Percentiles rank a stretch among this genome's conserved stretches.
phyloP scores from a whole-genome alignment of 2,888 invertebrate genomes.

The Ectemnius continuus region DNA sequence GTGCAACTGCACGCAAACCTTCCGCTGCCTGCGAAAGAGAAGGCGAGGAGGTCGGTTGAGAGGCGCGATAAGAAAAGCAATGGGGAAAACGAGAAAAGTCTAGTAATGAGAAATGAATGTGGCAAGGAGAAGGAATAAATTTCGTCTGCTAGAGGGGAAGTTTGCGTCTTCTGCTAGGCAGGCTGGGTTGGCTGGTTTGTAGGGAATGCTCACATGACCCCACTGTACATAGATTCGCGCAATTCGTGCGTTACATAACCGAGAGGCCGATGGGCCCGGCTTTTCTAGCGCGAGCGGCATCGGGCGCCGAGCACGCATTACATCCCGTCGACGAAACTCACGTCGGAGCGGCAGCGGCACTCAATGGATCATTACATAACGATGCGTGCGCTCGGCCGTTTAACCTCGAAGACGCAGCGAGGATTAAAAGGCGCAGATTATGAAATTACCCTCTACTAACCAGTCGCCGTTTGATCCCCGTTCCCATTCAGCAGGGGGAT shows the following conservation, averaged over 20 bases:
- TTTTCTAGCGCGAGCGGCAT: conserved; percentile 47
- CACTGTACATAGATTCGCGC: conserved; percentile 61
- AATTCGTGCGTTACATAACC: conserved; percentile 69
- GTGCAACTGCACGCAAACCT: conserved; percentile 27
- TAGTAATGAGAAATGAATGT: conserved; percentile 7
- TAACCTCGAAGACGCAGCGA: conserved; percentile 31
- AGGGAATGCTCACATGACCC: conserved; percentile 67
- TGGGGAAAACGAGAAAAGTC: background rate
- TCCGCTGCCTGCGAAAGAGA: background rate
- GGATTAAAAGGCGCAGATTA: conserved; percentile 11
- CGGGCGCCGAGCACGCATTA: conserved; percentile 31
- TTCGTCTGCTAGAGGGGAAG: conserved; percentile 54
- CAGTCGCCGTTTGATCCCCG: conserved; percentile 52
- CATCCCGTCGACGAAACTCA: conserved; percentile 22
- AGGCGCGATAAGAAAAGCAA: background rate
- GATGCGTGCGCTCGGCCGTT: conserved; percentile 22
- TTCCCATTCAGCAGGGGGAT: conserved; percentile 71
- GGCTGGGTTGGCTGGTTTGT: conserved; percentile 27
- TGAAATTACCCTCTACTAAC: conserved; percentile 50
- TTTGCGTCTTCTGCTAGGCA: conserved; percentile 39
- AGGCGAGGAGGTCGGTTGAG: background rate
- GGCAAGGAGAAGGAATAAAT: conserved; percentile 28
- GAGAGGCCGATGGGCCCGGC: conserved; percentile 43
- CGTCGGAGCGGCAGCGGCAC: conserved; percentile 25
- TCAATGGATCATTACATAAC: conserved; percentile 56